Evolutionary conservation across 1,140 invertebrate species (phyloP).

Genomic region (Drosophila pandora): DNA sequence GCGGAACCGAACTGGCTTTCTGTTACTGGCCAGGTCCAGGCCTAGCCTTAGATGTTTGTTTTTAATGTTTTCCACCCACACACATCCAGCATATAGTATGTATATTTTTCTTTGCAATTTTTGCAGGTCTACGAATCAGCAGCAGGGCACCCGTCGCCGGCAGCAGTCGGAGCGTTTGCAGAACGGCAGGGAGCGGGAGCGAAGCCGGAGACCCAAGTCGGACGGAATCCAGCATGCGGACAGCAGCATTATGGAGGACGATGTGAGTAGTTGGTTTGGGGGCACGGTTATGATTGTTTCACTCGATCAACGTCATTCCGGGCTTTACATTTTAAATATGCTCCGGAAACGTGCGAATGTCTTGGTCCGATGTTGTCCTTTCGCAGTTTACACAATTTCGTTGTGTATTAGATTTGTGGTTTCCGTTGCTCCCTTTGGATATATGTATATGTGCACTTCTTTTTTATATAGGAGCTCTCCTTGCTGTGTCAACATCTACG

Average conservation of each 20-base stretch:
- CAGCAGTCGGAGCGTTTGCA: conserved; percentile 68
- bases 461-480: neutral
- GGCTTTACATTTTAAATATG: conserved; percentile 70
- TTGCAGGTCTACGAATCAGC: conserved; percentile 57
- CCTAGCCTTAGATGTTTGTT: conserved; percentile 35
- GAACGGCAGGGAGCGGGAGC: conserved; percentile 71
- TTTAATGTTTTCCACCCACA: conserved; percentile 23
- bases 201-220: conserved; percentile 74
- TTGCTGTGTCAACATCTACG: conserved; percentile 62
- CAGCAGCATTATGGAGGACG: conserved; percentile 82
- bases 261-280: conserved; percentile 55
- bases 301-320: conserved; percentile 43
- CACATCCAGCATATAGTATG: neutral
- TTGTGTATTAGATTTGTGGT: conserved; percentile 51
- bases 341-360: conserved; percentile 19
- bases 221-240: conserved; percentile 81
- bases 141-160: conserved; percentile 62
- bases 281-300: conserved; percentile 36
- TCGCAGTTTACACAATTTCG: conserved; percentile 51
- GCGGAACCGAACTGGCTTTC: neutral
- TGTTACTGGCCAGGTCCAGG: conserved; percentile 8
- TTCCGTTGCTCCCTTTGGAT: conserved; percentile 17
- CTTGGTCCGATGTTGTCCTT: conserved; percentile 10
- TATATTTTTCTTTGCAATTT: conserved; percentile 13
- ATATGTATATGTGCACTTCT: neutral